Evolutionary conservation across 2,797 vertebrate genomes (phyloP).

Genomic region (Phylloscopus collybita): DNA sequence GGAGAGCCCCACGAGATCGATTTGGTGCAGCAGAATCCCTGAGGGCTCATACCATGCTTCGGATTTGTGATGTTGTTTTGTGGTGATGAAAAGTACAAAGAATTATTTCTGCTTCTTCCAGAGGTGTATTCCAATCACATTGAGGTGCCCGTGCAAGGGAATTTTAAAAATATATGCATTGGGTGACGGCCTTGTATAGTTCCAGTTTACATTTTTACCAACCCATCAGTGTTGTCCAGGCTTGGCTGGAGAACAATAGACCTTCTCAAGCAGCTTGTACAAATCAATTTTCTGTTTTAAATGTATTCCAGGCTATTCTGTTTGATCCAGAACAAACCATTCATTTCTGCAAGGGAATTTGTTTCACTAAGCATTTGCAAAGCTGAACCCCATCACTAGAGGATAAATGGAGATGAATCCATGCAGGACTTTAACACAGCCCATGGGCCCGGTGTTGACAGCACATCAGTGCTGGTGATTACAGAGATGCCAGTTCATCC

Average conservation of each 20-base stretch:
- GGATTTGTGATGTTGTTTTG: not conserved
- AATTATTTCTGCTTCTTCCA: not conserved
- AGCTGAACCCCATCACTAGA: not conserved
- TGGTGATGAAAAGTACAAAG: not conserved
- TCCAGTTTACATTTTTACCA: not conserved
- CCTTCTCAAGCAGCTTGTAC: not conserved
- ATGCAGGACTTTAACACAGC: not conserved
- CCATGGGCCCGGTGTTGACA: not conserved
- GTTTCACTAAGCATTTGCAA: not conserved
- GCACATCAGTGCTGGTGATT: not conserved
- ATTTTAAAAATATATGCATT: not conserved
- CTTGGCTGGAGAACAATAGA: not conserved
- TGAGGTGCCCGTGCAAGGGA: not conserved
- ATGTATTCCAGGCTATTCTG: not conserved
- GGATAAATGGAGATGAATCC: not conserved
- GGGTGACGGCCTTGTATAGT: not conserved
- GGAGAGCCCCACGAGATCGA: not conserved
- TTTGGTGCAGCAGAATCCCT: not conserved
- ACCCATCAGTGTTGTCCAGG: not conserved
- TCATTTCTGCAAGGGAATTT: not conserved
- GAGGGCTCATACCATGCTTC: not conserved
- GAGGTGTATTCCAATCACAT: not conserved
- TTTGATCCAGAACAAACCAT: not conserved
- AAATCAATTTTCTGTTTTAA: constrained; percentile 33
- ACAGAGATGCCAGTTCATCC: not conserved